Base-by-base conservation (phyloP, 2,113 vertebrate genomes). In the Chloroceryle aenea region DNA sequence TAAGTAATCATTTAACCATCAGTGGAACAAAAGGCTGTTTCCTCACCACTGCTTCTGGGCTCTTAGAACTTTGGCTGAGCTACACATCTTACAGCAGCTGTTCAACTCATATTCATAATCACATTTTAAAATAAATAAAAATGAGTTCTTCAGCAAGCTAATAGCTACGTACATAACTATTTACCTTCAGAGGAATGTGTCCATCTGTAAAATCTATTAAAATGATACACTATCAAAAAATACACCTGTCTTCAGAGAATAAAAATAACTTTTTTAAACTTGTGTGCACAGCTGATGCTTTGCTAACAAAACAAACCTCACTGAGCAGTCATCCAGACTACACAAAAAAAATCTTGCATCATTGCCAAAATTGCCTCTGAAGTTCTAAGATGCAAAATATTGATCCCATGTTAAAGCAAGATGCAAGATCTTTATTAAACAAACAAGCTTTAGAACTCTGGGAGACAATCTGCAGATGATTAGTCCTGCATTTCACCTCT, bases 301-400 rank as follows among this genome's bases (percentile, higher is more conserved):
- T 74, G 16, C 27, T 75, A 72, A 43, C 14, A 25, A 81, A 87
- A 81, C 12, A 58, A 58, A 12, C 45, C 11, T 52, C 56, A n/a
- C 14, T 62, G 32, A 78, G 67, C 12, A 48, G 58, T 82, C 78
- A 42, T 34, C 72, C 58, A 34, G n/a, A 53, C 52, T 32, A 55
- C 36, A 55, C 6, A 43, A 38, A 32, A 38, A 32, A 64, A 76
- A 68, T 2, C 2, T 6, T 32, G 29, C 6, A 45, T 27, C 42
- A 38, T 15, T 42, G 43, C 38, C 29, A 87, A 78, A 74, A 58
- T 10, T 45, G 34, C 43, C n/a, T 55, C 34, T 87, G 18, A 62
- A 55, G 32, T 67, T 72, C 59, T 77, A 89, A 75, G 91, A 94
- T 26, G 9, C 27, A 72, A 79, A 90, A 75, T 36, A 72, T 10